Conservation (phyloP, 1,140 invertebrate genomes). For the Trichonephila inaurata region DNA sequence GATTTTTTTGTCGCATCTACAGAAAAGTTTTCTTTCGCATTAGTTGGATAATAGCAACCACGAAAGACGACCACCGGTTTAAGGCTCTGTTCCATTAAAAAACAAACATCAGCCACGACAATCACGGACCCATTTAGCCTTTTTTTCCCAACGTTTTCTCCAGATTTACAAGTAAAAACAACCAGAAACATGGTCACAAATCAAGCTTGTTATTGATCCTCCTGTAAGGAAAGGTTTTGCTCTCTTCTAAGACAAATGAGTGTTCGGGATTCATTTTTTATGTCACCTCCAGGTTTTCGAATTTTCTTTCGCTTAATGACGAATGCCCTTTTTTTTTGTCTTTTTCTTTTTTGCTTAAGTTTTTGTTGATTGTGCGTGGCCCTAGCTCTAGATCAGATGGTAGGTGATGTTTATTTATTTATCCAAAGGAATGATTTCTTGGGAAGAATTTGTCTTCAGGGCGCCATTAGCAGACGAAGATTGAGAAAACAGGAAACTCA, state of each 20-base stretch:
- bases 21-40: no score
- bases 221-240: no score
- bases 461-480: not conserved
- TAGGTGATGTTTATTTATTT: not conserved
- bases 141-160: not conserved
- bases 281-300: slow-evolving; percentile 22
- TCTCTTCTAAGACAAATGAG: slow-evolving; percentile 14
- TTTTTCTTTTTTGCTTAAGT: no score
- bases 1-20: no score
- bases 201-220: slow-evolving; percentile 16
- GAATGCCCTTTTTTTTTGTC: not conserved
- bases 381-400: not conserved
- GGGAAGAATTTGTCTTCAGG: not conserved
- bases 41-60: not conserved
- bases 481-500: not conserved
- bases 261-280: slow-evolving; percentile 5
- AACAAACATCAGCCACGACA: not conserved
- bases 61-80: not conserved
- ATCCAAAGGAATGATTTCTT: not conserved
- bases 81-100: not conserved
- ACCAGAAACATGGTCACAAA: not conserved
- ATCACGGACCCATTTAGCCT: not conserved
- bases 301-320: slow-evolving; percentile 26
- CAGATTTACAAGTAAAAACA: slow-evolving; percentile 19
- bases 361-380: no score